Percentiles rank a stretch among this genome's conserved stretches.
Conservation (phyloP, 1,140 invertebrate genomes). For the Drosophila ananassae region DNA sequence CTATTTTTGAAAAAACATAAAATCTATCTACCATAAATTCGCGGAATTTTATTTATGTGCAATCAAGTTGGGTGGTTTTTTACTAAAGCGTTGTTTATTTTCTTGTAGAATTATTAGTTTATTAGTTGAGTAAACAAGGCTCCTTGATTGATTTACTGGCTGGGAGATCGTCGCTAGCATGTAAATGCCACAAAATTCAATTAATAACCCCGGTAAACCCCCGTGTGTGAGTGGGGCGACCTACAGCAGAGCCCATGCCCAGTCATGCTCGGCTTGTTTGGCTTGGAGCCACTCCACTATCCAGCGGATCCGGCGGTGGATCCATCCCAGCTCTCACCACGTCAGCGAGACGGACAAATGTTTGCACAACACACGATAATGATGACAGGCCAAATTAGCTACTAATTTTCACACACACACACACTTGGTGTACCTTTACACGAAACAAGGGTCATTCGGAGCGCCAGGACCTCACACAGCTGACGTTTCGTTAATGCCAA, state of each 20-base stretch:
- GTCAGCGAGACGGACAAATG: conserved; percentile 68
- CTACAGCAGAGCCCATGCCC: conserved; percentile 44
- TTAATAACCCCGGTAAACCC: conserved; percentile 50
- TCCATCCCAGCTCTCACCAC: conserved; percentile 24
- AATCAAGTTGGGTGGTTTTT: not conserved
- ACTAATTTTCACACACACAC: conserved; percentile 76
- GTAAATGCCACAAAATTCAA: conserved; percentile 58
- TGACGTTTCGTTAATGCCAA: conserved; percentile 49
- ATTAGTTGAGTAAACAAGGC: conserved; percentile 17
- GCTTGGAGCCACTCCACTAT: conserved; percentile 9
- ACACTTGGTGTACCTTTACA: not conserved
- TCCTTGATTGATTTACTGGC: conserved; percentile 22
- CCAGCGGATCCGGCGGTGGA: conserved; percentile 3
- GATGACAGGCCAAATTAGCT: conserved; percentile 81
- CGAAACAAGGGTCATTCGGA: conserved; percentile 39
- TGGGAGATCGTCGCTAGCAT: conserved; percentile 23
- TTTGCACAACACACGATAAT: conserved; percentile 81
- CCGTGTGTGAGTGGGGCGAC: conserved; percentile 15
- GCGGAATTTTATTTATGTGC: not conserved
- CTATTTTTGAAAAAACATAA: not conserved
- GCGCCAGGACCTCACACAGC: conserved; percentile 79
- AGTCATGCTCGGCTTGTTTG: conserved; percentile 31
- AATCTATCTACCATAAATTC: not conserved
- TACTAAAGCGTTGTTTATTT: not conserved
- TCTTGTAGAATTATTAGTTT: conserved; percentile 6